Conservation (phyloP, 2,797 vertebrate species). For the Scyliorhinus canicula region DNA sequence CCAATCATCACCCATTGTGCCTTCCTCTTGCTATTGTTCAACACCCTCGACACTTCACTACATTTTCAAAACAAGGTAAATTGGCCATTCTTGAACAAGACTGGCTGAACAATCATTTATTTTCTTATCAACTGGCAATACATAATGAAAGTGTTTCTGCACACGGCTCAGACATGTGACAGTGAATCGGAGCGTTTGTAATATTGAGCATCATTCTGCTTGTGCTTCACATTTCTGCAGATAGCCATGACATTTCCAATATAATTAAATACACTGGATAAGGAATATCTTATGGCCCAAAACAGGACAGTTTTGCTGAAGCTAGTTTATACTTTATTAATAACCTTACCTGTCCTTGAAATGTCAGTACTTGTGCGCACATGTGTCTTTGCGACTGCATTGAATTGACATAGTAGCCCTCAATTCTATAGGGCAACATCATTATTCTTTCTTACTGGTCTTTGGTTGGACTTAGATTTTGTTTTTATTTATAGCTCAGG, state of each 20-base stretch:
- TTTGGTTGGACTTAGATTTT: not conserved
- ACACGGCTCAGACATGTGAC: not conserved
- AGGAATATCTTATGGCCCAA: not conserved
- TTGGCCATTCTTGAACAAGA: not conserved
- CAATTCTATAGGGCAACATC: not conserved
- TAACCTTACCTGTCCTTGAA: not conserved
- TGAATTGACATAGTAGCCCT: not conserved
- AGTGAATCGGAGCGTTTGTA: not conserved
- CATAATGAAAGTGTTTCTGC: not conserved
- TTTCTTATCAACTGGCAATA: not conserved
- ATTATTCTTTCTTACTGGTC: not conserved
- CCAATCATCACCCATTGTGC: not conserved
- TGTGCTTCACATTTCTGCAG: not conserved
- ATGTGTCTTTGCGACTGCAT: not conserved
- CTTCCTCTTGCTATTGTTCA: not conserved
- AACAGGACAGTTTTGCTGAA: constrained; percentile 2
- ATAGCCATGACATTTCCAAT: not conserved
- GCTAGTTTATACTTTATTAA: not conserved
- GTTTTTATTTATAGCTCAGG: not conserved
- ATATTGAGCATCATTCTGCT: not conserved
- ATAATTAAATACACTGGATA: not conserved
- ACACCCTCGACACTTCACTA: not conserved
- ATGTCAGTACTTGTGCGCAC: not conserved
- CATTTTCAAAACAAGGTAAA: not conserved
- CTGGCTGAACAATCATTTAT: constrained; percentile 5